These are phyloP conservation scores for Grus americana DNA, from an alignment of 2,113 vertebrate species.

Conservation along the genomic window DNA sequence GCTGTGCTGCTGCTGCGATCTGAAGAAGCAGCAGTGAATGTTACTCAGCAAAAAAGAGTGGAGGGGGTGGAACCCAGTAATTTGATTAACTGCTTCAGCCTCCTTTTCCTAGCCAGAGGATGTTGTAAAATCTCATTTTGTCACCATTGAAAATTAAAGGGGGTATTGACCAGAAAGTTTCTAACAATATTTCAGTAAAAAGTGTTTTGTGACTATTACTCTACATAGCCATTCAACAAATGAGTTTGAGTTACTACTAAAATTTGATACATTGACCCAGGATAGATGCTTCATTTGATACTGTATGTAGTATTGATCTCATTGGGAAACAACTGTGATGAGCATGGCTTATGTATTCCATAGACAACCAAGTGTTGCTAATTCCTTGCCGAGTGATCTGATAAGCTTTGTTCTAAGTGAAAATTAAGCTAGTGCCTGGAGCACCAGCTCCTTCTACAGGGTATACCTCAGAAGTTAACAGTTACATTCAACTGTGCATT, in stretches of 20 bases:
- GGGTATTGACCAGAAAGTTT: not conserved
- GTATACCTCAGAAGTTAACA: not conserved
- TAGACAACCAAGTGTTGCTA: not conserved
- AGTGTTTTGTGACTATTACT: not conserved
- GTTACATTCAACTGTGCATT: not conserved
- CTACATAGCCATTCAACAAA: not conserved
- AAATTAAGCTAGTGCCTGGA: not conserved
- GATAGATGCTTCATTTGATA: not conserved
- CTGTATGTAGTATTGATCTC: not conserved
- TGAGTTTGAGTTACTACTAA: not conserved
- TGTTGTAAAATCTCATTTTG: not conserved
- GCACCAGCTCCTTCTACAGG: not conserved
- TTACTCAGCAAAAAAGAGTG: not conserved
- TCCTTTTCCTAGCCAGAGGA: not conserved
- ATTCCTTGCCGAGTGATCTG: not conserved
- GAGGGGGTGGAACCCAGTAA: not conserved
- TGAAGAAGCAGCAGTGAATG: not conserved
- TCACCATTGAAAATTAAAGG: not conserved
- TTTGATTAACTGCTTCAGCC: not conserved
- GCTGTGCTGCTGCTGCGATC: not conserved
- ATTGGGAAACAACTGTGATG: not conserved
- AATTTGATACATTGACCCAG: not conserved
- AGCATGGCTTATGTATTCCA: not conserved
- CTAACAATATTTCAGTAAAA: not conserved
- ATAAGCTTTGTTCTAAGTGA: not conserved